Evolutionary conservation across 2,797 vertebrate species (phyloP).

Genomic region (Typhlichthys eigenmanni): DNA sequence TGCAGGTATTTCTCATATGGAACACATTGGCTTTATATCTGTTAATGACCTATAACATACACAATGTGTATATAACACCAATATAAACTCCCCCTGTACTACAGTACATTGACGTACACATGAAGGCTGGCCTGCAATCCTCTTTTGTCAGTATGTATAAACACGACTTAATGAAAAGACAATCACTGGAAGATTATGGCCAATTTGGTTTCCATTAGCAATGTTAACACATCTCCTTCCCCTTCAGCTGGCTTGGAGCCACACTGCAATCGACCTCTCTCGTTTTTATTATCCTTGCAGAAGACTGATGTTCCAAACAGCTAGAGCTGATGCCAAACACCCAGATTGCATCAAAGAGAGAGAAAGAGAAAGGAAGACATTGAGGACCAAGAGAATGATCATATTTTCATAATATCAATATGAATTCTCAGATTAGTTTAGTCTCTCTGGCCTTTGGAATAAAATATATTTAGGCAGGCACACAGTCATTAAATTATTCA

Average conservation of each 20-base stretch:
- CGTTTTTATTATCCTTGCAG: slow-evolving; percentile 16
- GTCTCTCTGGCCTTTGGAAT: too few species aligned
- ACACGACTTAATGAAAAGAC: slow-evolving; percentile 29
- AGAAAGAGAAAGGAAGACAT: not conserved
- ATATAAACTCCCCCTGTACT: not conserved
- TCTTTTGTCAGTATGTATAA: slow-evolving; percentile 20
- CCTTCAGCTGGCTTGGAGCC: not conserved
- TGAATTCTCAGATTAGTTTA: too few species aligned
- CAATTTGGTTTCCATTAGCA: slow-evolving; percentile 31
- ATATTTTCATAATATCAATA: not conserved
- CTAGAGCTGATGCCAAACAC: slow-evolving; percentile 5
- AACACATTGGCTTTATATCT: too few species aligned
- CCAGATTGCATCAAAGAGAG: not conserved
- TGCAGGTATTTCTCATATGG: too few species aligned
- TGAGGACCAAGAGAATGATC: not conserved
- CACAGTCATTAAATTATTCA: too few species aligned
- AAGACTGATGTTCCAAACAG: slow-evolving; percentile 2
- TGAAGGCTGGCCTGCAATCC: not conserved
- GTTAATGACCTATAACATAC: too few species aligned
- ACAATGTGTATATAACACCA: too few species aligned
- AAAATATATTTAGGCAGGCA: too few species aligned
- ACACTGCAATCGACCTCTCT: slow-evolving; percentile 14
- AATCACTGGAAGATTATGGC: slow-evolving; percentile 24
- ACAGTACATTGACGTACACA: not conserved
- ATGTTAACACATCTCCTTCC: slow-evolving; percentile 15